A percentile compares a stretch with the other conserved stretches of the same genome.
These are phyloP conservation scores for Simalia tracyae DNA, from an alignment of 2,797 vertebrate species.

Conservation along the genomic window DNA sequence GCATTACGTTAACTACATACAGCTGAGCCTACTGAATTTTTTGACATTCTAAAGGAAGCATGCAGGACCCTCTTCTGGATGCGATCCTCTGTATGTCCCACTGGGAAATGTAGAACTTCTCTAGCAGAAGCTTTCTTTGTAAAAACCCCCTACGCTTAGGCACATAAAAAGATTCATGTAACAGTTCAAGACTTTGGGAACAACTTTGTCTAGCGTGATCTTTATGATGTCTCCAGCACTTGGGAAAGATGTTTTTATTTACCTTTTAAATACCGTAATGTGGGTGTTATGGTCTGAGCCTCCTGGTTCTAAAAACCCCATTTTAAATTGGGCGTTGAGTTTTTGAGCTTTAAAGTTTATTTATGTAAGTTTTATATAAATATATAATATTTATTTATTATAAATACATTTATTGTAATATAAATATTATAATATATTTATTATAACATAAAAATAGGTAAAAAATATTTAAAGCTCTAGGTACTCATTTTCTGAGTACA, in stretches of 20 bases:
- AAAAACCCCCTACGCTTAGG: background rate
- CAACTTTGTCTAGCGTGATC: background rate
- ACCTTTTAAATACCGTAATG: background rate
- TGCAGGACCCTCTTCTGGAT: background rate
- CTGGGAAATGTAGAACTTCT: background rate
- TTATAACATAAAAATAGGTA: background rate
- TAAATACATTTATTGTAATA: no score
- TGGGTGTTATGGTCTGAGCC: background rate
- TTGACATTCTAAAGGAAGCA: background rate
- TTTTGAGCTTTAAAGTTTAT: background rate
- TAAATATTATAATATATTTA: background rate
- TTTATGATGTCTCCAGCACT: background rate
- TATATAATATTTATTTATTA: no score
- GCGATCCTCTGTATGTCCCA: background rate
- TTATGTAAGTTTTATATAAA: background rate
- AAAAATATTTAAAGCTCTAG: no score
- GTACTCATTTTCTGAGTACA: background rate
- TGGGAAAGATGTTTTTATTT: background rate
- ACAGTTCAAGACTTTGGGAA: background rate
- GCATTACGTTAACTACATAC: background rate
- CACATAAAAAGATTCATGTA: background rate
- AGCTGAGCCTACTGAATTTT: background rate
- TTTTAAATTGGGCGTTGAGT: background rate
- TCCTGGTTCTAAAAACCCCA: background rate
- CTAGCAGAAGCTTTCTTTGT: background rate